Evolutionary conservation across 2,797 vertebrate species (phyloP).

Genomic region (Gallinago solitaria): DNA sequence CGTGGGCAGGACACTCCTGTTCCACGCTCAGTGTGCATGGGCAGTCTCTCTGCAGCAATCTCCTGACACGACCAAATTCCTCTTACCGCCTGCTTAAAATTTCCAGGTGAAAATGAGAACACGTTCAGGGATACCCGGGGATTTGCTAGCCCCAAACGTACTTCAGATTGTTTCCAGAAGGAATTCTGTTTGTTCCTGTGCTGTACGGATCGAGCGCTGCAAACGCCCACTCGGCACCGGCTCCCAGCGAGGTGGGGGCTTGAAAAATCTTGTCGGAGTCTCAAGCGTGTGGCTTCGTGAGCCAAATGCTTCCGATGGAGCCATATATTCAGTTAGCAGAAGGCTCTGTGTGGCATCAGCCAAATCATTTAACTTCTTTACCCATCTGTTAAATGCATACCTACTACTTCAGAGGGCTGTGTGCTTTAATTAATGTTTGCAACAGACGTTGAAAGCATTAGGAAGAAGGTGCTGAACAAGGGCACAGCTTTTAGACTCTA

Average conservation of each 20-base stretch:
- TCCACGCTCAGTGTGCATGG: background rate
- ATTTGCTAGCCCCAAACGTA: background rate
- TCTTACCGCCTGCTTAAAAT: background rate
- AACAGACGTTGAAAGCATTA: conserved; percentile 20
- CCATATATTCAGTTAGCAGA: background rate
- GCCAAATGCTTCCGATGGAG: background rate
- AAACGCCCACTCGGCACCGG: background rate
- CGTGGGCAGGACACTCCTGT: fast-evolving
- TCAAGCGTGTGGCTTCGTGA: background rate
- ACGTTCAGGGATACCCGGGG: background rate
- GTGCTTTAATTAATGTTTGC: conserved; percentile 38
- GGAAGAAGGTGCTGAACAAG: conserved; percentile 22
- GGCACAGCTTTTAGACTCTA: background rate
- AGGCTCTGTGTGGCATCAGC: background rate
- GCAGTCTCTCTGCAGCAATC: background rate
- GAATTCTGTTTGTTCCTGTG: background rate
- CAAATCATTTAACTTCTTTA: conserved; percentile 21
- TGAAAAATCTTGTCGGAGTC: background rate
- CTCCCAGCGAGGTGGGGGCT: background rate
- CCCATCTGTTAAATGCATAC: conserved; percentile 38
- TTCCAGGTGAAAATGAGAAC: background rate
- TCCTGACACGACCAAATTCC: background rate
- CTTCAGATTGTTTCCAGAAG: background rate
- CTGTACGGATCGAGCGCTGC: background rate
- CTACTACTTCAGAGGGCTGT: background rate